Evolutionary conservation across 2,113 vertebrate genomes (phyloP).

Genomic region (Poeciliopsis turrubarensis): DNA sequence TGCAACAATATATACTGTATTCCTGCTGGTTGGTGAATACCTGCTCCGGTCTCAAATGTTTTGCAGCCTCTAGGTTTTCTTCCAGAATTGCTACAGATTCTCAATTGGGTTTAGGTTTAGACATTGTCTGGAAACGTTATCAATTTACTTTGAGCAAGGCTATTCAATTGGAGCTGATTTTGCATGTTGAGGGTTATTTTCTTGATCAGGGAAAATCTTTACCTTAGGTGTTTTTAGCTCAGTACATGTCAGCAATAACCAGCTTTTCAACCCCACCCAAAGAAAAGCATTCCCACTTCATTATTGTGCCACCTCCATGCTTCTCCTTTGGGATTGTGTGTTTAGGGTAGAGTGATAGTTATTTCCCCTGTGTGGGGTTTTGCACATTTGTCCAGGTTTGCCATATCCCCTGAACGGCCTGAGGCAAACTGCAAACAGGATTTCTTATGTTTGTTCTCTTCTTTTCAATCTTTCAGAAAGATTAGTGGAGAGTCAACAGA

Average conservation of each 20-base stretch:
- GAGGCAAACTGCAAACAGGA: not conserved
- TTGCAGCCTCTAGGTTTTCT: too few species aligned
- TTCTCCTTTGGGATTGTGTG: too few species aligned
- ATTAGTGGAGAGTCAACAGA: not conserved
- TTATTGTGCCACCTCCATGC: not conserved
- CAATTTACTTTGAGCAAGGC: too few species aligned
- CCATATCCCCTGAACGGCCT: not conserved
- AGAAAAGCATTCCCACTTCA: not conserved
- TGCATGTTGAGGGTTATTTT: not conserved
- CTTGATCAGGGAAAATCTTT: not conserved
- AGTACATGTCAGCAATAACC: too few species aligned
- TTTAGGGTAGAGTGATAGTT: not conserved
- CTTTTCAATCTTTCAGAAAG: not conserved
- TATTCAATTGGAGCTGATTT: too few species aligned
- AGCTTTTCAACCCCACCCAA: not conserved
- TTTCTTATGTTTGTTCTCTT: not conserved
- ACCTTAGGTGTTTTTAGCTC: too few species aligned
- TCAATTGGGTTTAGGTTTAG: too few species aligned
- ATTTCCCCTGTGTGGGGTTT: not conserved
- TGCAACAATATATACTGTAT: too few species aligned
- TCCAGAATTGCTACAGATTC: too few species aligned
- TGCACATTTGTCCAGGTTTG: too few species aligned
- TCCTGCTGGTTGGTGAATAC: not conserved
- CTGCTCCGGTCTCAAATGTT: not conserved
- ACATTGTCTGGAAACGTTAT: too few species aligned